Percentiles rank a stretch among this genome's conserved stretches.
phyloP scores from a whole-genome alignment of 2,797 vertebrate genomes.

The Microhierax caerulescens region DNA sequence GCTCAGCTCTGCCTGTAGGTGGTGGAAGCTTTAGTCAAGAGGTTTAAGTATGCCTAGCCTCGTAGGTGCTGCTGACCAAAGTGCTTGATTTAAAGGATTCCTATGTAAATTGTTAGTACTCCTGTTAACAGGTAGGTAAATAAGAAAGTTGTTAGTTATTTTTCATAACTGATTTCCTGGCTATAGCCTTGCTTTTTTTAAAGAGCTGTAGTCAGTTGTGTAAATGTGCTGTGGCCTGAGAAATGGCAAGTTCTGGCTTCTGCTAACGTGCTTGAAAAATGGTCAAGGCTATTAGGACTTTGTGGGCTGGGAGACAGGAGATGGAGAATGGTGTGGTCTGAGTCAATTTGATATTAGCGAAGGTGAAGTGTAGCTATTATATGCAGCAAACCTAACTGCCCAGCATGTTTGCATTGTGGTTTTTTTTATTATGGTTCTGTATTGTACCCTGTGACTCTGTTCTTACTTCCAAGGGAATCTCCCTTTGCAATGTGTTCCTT shows the following conservation, averaged over 20 bases:
- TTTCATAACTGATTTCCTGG: accelerated
- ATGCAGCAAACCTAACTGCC: background rate
- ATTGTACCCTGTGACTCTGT: background rate
- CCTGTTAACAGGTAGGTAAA: background rate
- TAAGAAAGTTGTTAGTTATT: background rate
- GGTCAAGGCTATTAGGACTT: background rate
- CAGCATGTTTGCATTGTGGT: background rate
- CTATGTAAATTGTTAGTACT: accelerated
- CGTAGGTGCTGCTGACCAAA: accelerated
- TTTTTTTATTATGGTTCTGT: background rate
- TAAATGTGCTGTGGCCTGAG: accelerated
- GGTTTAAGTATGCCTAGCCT: accelerated
- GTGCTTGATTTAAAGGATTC: accelerated
- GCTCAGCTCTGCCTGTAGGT: accelerated
- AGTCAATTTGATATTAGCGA: background rate
- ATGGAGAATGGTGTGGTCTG: background rate
- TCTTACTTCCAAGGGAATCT: background rate
- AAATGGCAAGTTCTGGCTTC: accelerated
- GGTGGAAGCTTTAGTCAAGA: accelerated
- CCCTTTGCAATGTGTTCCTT: background rate
- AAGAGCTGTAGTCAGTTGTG: background rate
- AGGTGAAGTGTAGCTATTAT: background rate
- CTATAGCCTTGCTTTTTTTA: accelerated
- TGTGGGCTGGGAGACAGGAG: background rate
- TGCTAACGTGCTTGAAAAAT: background rate